A percentile compares a stretch with the other conserved stretches of the same genome.
phyloP scores from a whole-genome alignment of 1,140 invertebrate species.

The Tenebrio molitor region DNA sequence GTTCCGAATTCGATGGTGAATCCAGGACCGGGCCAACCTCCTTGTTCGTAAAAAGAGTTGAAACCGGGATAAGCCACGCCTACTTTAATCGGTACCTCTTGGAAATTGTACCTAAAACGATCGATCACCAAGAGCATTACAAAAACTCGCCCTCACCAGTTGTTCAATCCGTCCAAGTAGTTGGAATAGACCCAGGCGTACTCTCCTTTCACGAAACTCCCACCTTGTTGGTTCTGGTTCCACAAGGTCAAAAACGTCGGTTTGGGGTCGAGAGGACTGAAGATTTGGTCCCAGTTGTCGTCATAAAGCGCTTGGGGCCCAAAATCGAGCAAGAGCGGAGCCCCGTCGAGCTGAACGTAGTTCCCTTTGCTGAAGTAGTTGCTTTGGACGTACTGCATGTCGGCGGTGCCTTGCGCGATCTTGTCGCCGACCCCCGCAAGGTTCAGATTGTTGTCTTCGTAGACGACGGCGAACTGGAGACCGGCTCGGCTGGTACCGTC shows the following conservation, averaged over 20 bases:
- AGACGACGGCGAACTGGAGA: neutral
- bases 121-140: neutral
- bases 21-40: constrained; percentile 12
- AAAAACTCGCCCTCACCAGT: no score
- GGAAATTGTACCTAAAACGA: neutral
- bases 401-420: neutral
- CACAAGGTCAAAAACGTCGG: constrained; percentile 6
- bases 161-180: neutral
- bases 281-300: neutral
- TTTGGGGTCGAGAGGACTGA: constrained; percentile 8
- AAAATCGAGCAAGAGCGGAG: neutral
- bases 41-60: constrained; percentile 16
- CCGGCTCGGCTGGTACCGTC: constrained; percentile 1
- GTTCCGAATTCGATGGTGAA: constrained; percentile 2
- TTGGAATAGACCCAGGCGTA: constrained; percentile 1
- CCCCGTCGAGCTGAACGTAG: neutral
- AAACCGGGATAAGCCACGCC: constrained; percentile 3
- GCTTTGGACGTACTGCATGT: constrained; percentile 4
- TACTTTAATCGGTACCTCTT: neutral
- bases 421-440: neutral
- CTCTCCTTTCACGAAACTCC: neutral
- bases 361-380: constrained; percentile 7
- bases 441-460: constrained; percentile 14
- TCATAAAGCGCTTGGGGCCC: neutral
- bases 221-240: constrained; percentile 18